phyloP scores from a whole-genome alignment of 2,888 invertebrate species.

The Epinotia brunnichana region DNA sequence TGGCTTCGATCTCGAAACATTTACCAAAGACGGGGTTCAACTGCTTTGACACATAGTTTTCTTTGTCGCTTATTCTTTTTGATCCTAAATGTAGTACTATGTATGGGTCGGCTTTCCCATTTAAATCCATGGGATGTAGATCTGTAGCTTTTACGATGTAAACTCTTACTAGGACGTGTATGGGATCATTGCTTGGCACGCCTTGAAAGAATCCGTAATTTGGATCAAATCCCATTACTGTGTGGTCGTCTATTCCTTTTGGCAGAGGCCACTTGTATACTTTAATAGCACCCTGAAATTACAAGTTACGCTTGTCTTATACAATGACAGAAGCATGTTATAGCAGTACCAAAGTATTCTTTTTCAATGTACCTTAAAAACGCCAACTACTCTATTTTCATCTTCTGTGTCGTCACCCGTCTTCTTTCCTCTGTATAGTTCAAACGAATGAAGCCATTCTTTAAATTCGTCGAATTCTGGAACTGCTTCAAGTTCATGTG shows the following conservation, averaged over 20 bases:
- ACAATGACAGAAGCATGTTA: not conserved
- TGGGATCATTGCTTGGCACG: constrained; percentile 93
- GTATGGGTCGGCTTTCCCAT: constrained; percentile 96
- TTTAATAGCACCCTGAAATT: constrained; percentile 90
- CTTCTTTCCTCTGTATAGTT: constrained; percentile 94
- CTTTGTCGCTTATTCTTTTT: constrained; percentile 92
- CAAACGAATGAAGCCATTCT: constrained; percentile 95
- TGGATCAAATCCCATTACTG: constrained; percentile 91
- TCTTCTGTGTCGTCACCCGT: constrained; percentile 93
- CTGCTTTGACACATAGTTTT: constrained; percentile 95
- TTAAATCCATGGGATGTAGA: constrained; percentile 94
- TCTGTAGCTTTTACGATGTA: constrained; percentile 94
- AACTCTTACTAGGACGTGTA: constrained; percentile 92
- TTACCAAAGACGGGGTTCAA: constrained; percentile 96
- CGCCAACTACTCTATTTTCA: constrained; percentile 92
- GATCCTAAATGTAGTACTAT: constrained; percentile 92
- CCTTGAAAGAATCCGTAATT: constrained; percentile 91
- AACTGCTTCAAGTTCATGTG: constrained; percentile 91
- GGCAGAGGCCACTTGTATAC: constrained; percentile 94
- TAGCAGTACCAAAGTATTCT: not conserved
- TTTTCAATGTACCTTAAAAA: constrained; percentile 87
- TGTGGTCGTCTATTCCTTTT: constrained; percentile 88
- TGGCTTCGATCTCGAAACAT: constrained; percentile 96
- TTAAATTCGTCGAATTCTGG: constrained; percentile 92
- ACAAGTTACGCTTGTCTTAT: constrained; percentile 6